Base-by-base conservation (phyloP, 1,140 invertebrate genomes). In the Papilio glaucus region DNA sequence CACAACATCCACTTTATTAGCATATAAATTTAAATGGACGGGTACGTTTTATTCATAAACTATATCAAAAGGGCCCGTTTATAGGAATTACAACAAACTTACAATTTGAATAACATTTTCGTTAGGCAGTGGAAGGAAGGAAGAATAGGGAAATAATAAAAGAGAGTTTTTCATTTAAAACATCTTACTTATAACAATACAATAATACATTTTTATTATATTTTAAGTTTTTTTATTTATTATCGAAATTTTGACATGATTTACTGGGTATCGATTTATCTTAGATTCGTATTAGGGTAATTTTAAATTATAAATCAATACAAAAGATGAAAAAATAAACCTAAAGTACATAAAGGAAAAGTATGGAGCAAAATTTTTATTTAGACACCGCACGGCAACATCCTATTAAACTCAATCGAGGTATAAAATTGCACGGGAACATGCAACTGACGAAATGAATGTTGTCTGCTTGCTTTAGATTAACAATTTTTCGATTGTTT, bases 71-170 rank as follows among this genome's bases (percentile, higher is more conserved):
- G 49, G 10, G 12, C 18, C 10, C 21, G 8, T 24, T 26, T 24
- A 57, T 24, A 10, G 49, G 49, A 57, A 57, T 24, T 57, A 57
- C 21, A 12, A 24, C 21, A 21, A 24, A 10, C 9, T 10, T 24
- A 57, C 49, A 57, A 57, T 57, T 57, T 57, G 49, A 57, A 57
- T 57, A 57, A 24, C 21, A 26, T 57, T 10, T 26, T 57, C 24
- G 15, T 57, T 57, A 13, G 49, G n/a, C n/a, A n/a, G n/a, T n/a
- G n/a, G 24, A 49, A 21, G 29, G 29, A 49, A 18, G 21, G 18
- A 49, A 9, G 49, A 10, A 57, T 10, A 24, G 24, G 49, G 49
- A 26, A 53, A 57, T 57, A 12, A 13, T 24, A 57, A 57, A 57
- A 10, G 24, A 18, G 1, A 42, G 21, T 9, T 24, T 49, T 49